Conservation (phyloP, 2,888 invertebrate species). For the Pelosia muscerda region DNA sequence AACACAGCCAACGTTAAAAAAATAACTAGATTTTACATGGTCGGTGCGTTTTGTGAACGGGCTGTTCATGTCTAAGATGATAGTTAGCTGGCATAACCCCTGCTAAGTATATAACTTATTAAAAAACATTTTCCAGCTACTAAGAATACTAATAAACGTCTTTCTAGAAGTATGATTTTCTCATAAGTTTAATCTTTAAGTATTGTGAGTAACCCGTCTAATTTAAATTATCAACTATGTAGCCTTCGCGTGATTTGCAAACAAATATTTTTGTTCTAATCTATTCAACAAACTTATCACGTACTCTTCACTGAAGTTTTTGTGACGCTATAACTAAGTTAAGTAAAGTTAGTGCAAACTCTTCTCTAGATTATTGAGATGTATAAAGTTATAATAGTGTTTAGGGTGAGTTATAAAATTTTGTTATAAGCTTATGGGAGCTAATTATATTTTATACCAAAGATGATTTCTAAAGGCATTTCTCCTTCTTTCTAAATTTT, state of each 20-base stretch:
- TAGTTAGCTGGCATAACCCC: too few relatives aligned
- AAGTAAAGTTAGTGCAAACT: conserved; percentile 11
- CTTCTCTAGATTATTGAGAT: conserved; percentile 8
- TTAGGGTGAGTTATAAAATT: background rate
- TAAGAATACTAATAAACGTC: background rate
- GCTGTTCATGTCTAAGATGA: too few relatives aligned
- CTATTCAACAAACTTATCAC: conserved; percentile 12
- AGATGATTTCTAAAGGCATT: background rate
- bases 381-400: background rate
- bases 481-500: background rate
- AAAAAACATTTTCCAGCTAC: too few relatives aligned
- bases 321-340: conserved; percentile 20
- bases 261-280: conserved; percentile 16
- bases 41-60: too few relatives aligned
- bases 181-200: background rate
- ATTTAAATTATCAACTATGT: conserved; percentile 1
- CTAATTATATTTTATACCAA: background rate
- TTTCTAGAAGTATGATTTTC: background rate
- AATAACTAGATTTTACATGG: too few relatives aligned
- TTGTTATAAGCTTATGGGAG: background rate
- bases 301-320: conserved; percentile 18
- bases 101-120: too few relatives aligned
- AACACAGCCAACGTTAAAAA: too few relatives aligned
- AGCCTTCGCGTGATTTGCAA: conserved; percentile 4
- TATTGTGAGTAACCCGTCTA: background rate